Conservation (phyloP, 1,140 invertebrate genomes). For the Tetramorium parvispinum region DNA sequence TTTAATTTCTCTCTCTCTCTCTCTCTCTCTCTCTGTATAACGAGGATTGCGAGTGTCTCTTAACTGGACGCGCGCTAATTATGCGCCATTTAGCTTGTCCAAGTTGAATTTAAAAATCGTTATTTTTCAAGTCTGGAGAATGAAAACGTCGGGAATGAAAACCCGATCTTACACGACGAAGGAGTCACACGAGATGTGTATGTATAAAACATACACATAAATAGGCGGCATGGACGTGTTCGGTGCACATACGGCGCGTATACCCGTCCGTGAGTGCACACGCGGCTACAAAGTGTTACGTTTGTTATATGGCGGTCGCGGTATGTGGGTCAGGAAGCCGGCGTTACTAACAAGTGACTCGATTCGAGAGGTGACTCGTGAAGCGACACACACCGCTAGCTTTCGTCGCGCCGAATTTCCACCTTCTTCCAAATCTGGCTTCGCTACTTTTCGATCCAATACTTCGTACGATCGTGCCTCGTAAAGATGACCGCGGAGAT, state of each 20-base stretch:
- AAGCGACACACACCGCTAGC: conserved; percentile 69
- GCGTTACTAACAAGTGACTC: conserved; percentile 80
- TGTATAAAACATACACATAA: neutral
- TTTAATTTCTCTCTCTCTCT: neutral
- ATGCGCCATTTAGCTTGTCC: neutral
- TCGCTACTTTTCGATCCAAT: conserved; percentile 11
- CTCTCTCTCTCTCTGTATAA: neutral
- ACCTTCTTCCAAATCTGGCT: conserved; percentile 77
- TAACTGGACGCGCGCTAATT: neutral
- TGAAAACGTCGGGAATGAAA: conserved; percentile 71
- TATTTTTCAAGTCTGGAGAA: conserved; percentile 60
- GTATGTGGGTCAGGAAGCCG: conserved; percentile 83
- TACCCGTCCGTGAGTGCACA: conserved; percentile 39
- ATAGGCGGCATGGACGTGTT: conserved; percentile 29
- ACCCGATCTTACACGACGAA: conserved; percentile 55
- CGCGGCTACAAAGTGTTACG: conserved; percentile 58
- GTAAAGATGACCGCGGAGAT: conserved; percentile 16
- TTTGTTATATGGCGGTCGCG: conserved; percentile 74
- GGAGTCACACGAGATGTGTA: neutral
- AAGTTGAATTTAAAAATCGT: conserved; percentile 9
- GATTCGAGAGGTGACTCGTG: conserved; percentile 63
- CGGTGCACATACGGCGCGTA: neutral
- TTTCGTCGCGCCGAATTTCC: conserved; percentile 79
- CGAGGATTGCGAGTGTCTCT: neutral
- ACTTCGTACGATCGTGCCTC: conserved; percentile 26